Evolutionary conservation across 2,113 vertebrate species (phyloP), one percentile per base, ranked within the genome.

Genomic region (Nicator chloris): DNA sequence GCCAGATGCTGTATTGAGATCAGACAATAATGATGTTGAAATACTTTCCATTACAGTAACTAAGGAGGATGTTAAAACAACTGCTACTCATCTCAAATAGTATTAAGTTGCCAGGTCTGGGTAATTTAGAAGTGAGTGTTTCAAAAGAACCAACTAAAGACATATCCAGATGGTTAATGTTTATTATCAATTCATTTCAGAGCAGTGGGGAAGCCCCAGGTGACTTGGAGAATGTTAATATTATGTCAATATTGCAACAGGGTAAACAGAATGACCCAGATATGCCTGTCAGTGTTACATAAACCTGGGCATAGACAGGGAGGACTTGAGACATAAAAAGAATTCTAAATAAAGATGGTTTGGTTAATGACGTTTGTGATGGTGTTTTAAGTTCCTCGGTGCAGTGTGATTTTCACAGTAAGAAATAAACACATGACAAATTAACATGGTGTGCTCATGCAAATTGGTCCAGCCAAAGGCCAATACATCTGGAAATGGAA

Each of bases 31-130:
- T 44, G 96, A 92, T 96, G 95, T 94, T 49, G 93, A 97, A 97
- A 97, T 90, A 95, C 82, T 95, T 97, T 96, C 95, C 93, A 96
- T 95, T 97, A 84, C 95, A 90, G 94, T 97, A 96, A 97, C 95
- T 49, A 95, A 94, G 94, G 94, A 96, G 95, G 94, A 95, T 93
- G 93, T 96, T 97, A 77, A 96, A 96, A 95, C 92, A 96, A 95
- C 95, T 83, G 92, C 95, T 94, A 7, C 87, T 96, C 95, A 77
- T 81, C 92, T 96, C 95, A 56, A 93, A 90, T 85, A 81, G 84
- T 26, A 81, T 49, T 3, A 60, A 93, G 76, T 71, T 95, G 93
- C 93, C 68, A 86, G 88, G 82, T 92, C 90, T 71, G 87, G 90
- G 82, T 91, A 81, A 95, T 50, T 86, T 86, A 15, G 3, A 49